Evolutionary conservation across 2,888 invertebrate genomes (phyloP).

Genomic region (Macrostomum cliftonense): DNA sequence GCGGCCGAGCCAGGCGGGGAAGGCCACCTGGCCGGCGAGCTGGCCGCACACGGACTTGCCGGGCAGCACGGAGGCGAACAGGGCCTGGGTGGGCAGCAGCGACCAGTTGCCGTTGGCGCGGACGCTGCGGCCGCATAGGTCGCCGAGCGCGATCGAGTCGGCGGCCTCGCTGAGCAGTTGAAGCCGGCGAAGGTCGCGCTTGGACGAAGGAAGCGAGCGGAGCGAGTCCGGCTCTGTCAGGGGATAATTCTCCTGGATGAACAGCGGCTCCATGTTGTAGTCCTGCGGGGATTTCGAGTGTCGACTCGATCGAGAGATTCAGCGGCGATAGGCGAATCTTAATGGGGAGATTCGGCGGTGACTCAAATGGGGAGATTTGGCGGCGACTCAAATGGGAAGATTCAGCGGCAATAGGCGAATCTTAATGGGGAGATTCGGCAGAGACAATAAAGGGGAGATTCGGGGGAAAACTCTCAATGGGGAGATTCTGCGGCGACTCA

Average conservation of each 20-base stretch:
- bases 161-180: slow-evolving; percentile 58
- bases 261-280: slow-evolving; percentile 80
- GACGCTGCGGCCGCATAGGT: slow-evolving; percentile 62
- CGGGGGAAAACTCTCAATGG: no score
- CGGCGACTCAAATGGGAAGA: no score
- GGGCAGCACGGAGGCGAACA: slow-evolving; percentile 73
- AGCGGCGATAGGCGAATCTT: no score
- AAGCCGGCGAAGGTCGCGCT: slow-evolving; percentile 28
- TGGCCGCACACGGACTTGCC: slow-evolving; percentile 65
- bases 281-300: no score
- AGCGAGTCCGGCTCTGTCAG: slow-evolving; percentile 21
- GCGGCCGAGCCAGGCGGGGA: slow-evolving; percentile 87
- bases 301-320: no score
- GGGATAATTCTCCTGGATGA: slow-evolving; percentile 91
- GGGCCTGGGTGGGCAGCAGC: slow-evolving; percentile 63
- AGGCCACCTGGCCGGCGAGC: slow-evolving; percentile 55
- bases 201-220: no score
- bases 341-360: no score
- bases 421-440: no score
- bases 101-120: slow-evolving; percentile 54
- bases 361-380: no score
- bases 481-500: no score
- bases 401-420: no score
- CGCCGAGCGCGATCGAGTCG: slow-evolving; percentile 65
- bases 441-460: no score